Evolutionary conservation across 2,797 vertebrate species (phyloP).

Genomic region (Myotis vivesi): DNA sequence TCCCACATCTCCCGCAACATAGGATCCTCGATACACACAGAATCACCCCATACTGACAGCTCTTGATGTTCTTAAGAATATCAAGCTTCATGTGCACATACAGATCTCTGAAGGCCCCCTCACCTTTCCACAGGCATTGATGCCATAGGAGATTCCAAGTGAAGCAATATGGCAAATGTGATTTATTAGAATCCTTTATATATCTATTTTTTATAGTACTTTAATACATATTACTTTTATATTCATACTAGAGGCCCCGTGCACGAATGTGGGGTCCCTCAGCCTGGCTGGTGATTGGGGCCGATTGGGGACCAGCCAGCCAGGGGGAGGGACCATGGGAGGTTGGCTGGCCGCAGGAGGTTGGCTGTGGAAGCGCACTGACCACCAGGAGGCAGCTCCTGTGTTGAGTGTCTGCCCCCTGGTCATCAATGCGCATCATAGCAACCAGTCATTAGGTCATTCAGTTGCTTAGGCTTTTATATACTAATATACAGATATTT

Average conservation of each 20-base stretch:
- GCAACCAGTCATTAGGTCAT: no score
- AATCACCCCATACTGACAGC: neutral
- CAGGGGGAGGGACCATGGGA: no score
- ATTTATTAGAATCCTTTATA: neutral
- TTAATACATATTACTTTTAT: neutral
- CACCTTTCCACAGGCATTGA: neutral
- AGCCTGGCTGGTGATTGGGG: no score
- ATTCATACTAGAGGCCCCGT: neutral
- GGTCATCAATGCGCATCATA: no score
- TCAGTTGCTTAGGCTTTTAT: no score
- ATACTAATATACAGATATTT: neutral
- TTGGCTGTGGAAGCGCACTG: no score
- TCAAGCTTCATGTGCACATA: neutral
- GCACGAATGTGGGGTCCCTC: no score
- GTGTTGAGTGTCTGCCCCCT: no score
- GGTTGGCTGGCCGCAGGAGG: no score
- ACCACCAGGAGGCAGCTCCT: no score
- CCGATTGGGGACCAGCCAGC: no score
- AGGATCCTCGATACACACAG: neutral
- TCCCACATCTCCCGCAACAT: fast-evolving
- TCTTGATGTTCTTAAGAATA: neutral
- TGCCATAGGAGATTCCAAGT: neutral
- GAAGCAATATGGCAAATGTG: neutral
- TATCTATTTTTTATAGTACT: neutral
- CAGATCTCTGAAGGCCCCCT: neutral